Conservation (phyloP, 2,888 invertebrate genomes). For the Drosophila maculinotata region DNA sequence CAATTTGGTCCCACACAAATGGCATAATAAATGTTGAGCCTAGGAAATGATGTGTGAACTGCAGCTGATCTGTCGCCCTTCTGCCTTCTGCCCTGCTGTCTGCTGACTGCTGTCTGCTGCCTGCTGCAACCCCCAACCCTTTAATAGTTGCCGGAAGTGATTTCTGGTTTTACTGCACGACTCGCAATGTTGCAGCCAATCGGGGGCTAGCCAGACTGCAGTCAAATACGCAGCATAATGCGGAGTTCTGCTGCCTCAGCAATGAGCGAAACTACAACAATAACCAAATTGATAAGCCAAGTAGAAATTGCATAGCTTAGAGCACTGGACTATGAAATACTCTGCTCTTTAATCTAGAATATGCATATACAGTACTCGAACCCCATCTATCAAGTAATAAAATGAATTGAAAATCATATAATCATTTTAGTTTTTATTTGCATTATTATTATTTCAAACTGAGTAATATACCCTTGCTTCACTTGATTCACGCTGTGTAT, state of each 20-base stretch:
- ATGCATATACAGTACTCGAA: not conserved
- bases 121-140: conserved; percentile 5
- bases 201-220: conserved; percentile 10
- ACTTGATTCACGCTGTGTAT: not conserved
- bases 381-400: too few species aligned
- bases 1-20: conserved; percentile 72
- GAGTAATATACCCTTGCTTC: too few species aligned
- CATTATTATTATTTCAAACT: too few species aligned
- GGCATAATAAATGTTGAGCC: conserved; percentile 72
- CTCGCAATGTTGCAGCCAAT: conserved; percentile 20
- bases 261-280: conserved; percentile 1
- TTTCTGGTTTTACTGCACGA: conserved; percentile 61
- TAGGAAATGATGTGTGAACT: conserved; percentile 72
- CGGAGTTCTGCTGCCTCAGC: conserved; percentile 16
- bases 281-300: conserved; percentile 1
- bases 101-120: too few species aligned
- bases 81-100: conserved; percentile 1
- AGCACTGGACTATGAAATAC: not conserved
- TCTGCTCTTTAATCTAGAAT: not conserved
- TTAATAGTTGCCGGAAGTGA: conserved; percentile 62
- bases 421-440: too few species aligned
- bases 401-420: too few species aligned
- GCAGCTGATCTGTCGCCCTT: conserved; percentile 36
- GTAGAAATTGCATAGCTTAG: not conserved
- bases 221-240: conserved; percentile 15